Evolutionary conservation across 2,797 vertebrate genomes (phyloP), one percentile per base, ranked within the genome.

Genomic region (Falco naumanni): DNA sequence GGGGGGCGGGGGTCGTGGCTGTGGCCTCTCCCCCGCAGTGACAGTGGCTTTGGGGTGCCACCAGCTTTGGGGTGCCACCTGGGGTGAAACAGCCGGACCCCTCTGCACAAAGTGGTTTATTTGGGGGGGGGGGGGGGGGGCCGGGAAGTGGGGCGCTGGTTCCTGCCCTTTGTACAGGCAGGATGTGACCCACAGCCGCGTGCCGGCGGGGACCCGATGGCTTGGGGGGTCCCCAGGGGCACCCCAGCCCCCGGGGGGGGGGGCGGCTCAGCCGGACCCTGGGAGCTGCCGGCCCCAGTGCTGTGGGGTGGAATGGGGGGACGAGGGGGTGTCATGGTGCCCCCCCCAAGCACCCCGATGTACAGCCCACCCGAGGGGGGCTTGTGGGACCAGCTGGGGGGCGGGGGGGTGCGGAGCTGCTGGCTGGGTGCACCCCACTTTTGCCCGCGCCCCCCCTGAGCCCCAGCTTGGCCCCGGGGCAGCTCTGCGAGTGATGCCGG

Each of bases 171-270:
- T 21, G 39, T 33, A 12, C 47, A 14, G n/a, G 39, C 47, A 37
- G 43, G 72, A 29, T 6, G 13, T 41, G 61, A 41, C 61, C 5
- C 26, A 39, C 43, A 47, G 41, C 63, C 22, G 29, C 9, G 2
- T 45, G 63, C 43, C 26, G 39, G 29, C 69, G 43, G 29, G 31
- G 41, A 57, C 41, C 18, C 41, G 13, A 41, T 13, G 13, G 41
- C 41, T 13, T 41, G 41, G 41, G 41, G 41, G 41, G 54, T 13
- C 33, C 6, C 14, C 28, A 3, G 43, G 57, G 45, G 12, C n/a
- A 10, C 47, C 47, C 34, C 34, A 8, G 9, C 29, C n/a, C 20
- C n/a, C 6, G 1, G 0, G 13, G 34, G n/a, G n/a, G n/a, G n/a
- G n/a, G 34, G 11, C 41, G 51, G 26, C 48, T 64, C 48, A 43